Base-by-base conservation (phyloP, 2,113 vertebrate genomes). In the Pica pica region DNA sequence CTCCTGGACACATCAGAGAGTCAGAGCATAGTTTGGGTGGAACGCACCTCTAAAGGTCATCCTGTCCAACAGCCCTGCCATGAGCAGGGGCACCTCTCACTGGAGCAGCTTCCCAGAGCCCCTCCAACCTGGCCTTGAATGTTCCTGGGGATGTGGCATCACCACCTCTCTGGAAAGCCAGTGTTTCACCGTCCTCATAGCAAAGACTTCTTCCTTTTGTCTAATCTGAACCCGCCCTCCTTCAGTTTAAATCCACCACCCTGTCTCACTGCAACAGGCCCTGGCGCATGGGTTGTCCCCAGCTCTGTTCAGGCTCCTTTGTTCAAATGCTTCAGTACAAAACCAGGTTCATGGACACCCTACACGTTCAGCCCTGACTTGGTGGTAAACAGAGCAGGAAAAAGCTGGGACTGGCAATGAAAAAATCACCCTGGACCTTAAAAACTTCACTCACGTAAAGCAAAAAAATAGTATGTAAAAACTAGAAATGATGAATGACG, bases 121-220 rank as follows among this genome's bases (percentile, higher is more conserved):
- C 28, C 16, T 60, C 13, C 77, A 60, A 0, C 13, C 24, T 16
- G 13, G 4, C 4, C 17, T 5, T 1, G 3, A 10, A 0, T 1
- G 14, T 2, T 8, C 16, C 55, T 24, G 10, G 61, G 39, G 55
- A 6, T 7, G 53, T 30, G 61, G 46, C n/a, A 55, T 3, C 47
- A n/a, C 4, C 61, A 35, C 9, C 79, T 16, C 70, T 19, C 26
- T 55, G 31, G 33, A 35, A 46, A 39, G 30, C 6, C 84, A 61
- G 23, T 3, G 14, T 39, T 61, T 47, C 55, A 31, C 47, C 47
- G 23, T 4, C 35, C 35, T 16, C 47, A 23, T 5, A 2, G n/a
- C 31, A 33, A 76, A 61, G 19, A 2, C 7, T 15, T 30, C 41
- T 26, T 35, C 22, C 8, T 35, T 69, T 9, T 23, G n/a, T 22